Evolutionary conservation across 1,140 invertebrate species (phyloP).

Genomic region (Gyrodactylus salaris): DNA sequence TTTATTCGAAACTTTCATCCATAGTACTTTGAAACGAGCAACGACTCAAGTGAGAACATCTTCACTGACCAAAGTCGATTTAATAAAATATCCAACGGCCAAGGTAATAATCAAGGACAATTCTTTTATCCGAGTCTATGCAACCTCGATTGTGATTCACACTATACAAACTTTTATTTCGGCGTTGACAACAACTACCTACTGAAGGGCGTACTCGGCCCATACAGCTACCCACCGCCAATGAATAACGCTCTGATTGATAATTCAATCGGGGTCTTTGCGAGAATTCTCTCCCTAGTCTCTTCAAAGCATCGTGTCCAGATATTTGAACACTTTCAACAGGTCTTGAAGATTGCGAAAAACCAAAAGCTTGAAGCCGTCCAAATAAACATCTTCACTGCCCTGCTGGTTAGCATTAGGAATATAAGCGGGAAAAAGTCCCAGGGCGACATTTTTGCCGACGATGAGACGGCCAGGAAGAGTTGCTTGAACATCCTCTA

Average conservation of each 20-base stretch:
- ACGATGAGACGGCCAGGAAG: background rate
- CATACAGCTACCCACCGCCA: slow-evolving; percentile 44
- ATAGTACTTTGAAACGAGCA: no score
- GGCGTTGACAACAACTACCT: background rate
- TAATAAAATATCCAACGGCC: no score
- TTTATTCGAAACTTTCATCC: no score
- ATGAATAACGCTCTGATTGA: slow-evolving; percentile 85
- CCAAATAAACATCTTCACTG: slow-evolving; percentile 80
- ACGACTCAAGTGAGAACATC: no score
- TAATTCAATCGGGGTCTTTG: slow-evolving; percentile 58
- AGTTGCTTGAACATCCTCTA: background rate
- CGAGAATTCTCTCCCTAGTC: slow-evolving; percentile 58
- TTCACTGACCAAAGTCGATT: no score
- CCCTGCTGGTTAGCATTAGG: slow-evolving; percentile 33
- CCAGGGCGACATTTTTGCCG: background rate
- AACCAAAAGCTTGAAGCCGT: slow-evolving; percentile 61
- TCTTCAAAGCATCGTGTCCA: slow-evolving; percentile 72
- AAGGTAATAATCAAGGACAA: background rate
- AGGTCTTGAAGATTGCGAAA: slow-evolving; percentile 63
- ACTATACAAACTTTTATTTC: background rate
- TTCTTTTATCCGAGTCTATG: background rate
- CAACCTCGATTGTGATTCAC: background rate
- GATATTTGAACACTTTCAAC: slow-evolving; percentile 75
- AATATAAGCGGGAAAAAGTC: slow-evolving; percentile 20
- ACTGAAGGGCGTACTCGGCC: background rate